Base-by-base conservation (phyloP, 2,797 vertebrate species). In the Acipenser transmontanus region DNA sequence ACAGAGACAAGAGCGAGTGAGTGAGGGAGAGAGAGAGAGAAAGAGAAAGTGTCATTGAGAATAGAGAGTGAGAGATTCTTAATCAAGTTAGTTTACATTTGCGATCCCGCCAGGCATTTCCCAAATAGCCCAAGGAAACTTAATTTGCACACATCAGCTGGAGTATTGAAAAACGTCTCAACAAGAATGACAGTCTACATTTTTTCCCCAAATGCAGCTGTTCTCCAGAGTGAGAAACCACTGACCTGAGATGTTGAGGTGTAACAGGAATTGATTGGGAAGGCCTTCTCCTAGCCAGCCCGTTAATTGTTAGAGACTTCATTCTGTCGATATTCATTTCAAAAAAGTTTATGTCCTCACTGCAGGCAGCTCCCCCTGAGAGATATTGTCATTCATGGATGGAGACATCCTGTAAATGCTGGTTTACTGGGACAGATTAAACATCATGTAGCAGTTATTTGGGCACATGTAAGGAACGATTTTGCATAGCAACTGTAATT, bases 161-260 rank as follows among this genome's bases (percentile, higher is more conserved):
- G 54, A 13, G 11, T n/a, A 11, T 11, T n/a, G 1, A 57, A 57
- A 57, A 57, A 57, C n/a, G 14, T 13, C 54, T 5, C 34, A 34
- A 57, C 54, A 11, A 34, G 1, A 57, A 57, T 57, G 54, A 13
- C 54, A 6, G 11, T 57, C 1, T 57, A n/a, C 6, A 57, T 57
- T 7, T 52, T n/a, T 13, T n/a, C 9, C 54, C 12, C 9, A 13
- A 11, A 57, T 11, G 54, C 54, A 57, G 4, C 11, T 57, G 54
- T 7, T 57, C 54, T n/a, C 54, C 7, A 57, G 54, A 57, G 12
- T 11, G 54, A n/a, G 12, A 57, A 57, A n/a, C 54, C 14, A 57
- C 7, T 57, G 54, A 57, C 54, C 54, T 57, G 54, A 57, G 54
- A 57, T 13, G 54, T n/a, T n/a, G 54, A 57, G 54, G 54, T 57